Conservation (phyloP, 2,113 vertebrate genomes). For the Petrocephalus microphthalmus region DNA sequence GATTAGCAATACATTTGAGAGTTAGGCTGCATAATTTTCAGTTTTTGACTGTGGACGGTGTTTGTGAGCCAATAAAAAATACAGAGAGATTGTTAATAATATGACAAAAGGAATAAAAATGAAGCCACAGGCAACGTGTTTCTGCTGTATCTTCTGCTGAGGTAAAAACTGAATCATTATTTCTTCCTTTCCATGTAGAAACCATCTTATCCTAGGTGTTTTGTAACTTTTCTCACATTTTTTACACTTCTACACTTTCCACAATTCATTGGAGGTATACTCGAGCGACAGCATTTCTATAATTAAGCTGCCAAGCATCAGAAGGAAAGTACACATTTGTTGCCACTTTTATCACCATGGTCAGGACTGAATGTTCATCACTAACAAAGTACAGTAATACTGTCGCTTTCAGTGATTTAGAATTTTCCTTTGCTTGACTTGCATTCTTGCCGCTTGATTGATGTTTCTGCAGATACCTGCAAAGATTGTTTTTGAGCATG, state of each 20-base stretch:
- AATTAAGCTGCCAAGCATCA: background rate
- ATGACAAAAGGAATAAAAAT: background rate
- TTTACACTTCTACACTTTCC: background rate
- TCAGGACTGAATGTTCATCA: background rate
- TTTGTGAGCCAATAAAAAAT: background rate
- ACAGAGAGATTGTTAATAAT: background rate
- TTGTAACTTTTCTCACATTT: background rate
- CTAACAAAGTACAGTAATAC: background rate
- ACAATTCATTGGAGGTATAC: background rate
- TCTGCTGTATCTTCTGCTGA: background rate
- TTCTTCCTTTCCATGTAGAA: background rate
- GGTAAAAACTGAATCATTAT: slow-evolving; percentile 5
- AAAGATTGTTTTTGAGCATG: background rate
- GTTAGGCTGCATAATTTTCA: background rate
- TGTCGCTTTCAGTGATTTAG: background rate
- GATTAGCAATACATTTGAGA: background rate
- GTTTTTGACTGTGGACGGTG: background rate
- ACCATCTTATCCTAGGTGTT: background rate
- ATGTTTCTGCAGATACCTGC: background rate
- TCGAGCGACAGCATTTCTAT: background rate
- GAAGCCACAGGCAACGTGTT: background rate
- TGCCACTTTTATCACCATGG: background rate
- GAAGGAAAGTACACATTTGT: background rate
- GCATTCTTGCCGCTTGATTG: background rate
- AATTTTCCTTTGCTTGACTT: background rate